A percentile compares a stretch with the other conserved stretches of the same genome.
Evolutionary conservation across 1,140 invertebrate genomes (phyloP).

Genomic region (Brachionus asplanchnoidis): DNA sequence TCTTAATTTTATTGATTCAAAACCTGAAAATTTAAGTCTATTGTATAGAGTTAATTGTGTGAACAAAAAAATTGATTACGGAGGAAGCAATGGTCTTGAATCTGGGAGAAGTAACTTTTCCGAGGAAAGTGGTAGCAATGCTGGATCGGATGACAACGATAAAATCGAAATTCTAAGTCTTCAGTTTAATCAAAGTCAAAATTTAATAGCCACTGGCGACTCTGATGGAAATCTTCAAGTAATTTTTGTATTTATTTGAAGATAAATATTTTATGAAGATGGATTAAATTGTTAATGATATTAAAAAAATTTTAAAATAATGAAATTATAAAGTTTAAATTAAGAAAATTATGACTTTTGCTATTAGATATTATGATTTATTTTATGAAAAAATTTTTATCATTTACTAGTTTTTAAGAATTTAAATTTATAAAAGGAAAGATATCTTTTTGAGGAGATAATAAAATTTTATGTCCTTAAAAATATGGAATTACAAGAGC

Average conservation of each 20-base stretch:
- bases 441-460: too few relatives aligned
- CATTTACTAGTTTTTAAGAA: too few relatives aligned
- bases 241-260: neutral
- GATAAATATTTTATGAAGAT: neutral
- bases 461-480: too few relatives aligned
- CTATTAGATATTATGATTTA: too few relatives aligned
- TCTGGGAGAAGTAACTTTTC: neutral
- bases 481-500: too few relatives aligned
- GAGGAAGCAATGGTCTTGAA: neutral
- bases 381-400: too few relatives aligned
- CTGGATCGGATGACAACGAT: neutral
- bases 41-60: constrained; percentile 4
- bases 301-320: neutral
- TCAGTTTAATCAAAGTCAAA: constrained; percentile 27
- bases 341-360: neutral
- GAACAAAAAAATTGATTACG: neutral
- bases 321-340: neutral
- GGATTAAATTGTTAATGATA: too few relatives aligned
- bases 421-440: too few relatives aligned
- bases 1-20: neutral
- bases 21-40: neutral
- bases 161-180: constrained; percentile 33
- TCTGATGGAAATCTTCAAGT: constrained; percentile 20
- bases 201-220: constrained; percentile 13
- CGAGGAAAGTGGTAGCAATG: neutral